A percentile compares a stretch with the other conserved stretches of the same genome.
phyloP scores from a whole-genome alignment of 2,113 vertebrate species.

The Camelus bactrianus region DNA sequence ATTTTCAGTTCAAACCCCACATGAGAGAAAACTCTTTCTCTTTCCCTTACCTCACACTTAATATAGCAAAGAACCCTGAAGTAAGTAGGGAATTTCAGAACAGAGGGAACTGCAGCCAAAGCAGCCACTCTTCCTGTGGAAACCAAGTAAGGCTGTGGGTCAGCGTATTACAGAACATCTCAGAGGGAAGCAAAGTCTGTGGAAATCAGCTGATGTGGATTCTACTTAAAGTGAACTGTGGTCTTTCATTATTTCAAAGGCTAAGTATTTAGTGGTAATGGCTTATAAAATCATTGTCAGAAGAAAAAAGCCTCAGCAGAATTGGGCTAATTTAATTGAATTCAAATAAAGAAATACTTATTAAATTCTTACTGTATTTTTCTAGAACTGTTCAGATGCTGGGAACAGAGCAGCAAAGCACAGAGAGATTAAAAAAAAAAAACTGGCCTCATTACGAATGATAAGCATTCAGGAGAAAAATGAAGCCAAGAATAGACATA shows the following conservation, averaged over 20 bases:
- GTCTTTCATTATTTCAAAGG: neutral
- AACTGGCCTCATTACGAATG: neutral
- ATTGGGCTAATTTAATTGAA: neutral
- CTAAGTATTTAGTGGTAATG: slow-evolving; percentile 7
- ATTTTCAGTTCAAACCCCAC: neutral
- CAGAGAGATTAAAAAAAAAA: neutral
- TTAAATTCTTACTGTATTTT: neutral
- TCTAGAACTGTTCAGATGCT: neutral
- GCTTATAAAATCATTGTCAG: slow-evolving; percentile 36
- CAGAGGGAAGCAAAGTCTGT: neutral
- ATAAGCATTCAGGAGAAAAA: neutral
- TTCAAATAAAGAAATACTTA: slow-evolving; percentile 45
- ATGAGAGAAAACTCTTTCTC: neutral
- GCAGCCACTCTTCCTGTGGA: neutral
- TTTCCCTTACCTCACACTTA: neutral
- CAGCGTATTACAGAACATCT: neutral
- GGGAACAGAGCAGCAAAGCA: neutral
- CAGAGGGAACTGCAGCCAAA: neutral
- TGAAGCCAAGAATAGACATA: neutral
- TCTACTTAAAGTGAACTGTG: slow-evolving; percentile 9
- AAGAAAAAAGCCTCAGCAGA: slow-evolving; percentile 12
- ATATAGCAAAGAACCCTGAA: neutral
- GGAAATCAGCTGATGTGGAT: neutral
- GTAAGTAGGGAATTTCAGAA: neutral
- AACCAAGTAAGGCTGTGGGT: neutral